These are phyloP conservation scores for Globia sparganii DNA, from an alignment of 2,888 invertebrate genomes.

Conservation along the genomic window DNA sequence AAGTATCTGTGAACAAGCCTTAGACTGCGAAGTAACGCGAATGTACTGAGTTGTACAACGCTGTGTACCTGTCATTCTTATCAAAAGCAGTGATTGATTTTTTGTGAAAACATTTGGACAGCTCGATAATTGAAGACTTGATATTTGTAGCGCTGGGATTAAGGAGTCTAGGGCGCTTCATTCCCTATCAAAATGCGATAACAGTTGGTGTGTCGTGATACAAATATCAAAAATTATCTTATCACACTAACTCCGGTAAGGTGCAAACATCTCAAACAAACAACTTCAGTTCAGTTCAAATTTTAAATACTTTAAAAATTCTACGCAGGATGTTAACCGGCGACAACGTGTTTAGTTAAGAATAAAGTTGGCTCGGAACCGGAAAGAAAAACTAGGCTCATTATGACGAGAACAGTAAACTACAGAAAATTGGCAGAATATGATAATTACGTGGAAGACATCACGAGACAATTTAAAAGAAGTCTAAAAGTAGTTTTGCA, in stretches of 20 bases:
- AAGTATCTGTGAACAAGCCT: conserved; percentile 35
- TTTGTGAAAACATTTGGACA: conserved; percentile 68
- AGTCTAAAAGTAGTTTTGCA: conserved; percentile 47
- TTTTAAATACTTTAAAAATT: conserved; percentile 58
- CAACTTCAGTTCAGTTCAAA: conserved; percentile 66
- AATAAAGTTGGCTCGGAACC: conserved; percentile 70
- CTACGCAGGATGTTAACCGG: conserved; percentile 70
- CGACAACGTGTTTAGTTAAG: conserved; percentile 55
- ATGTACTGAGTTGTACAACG: conserved; percentile 51
- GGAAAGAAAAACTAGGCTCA: conserved; percentile 62
- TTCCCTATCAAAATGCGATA: conserved; percentile 79
- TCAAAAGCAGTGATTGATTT: conserved; percentile 81
- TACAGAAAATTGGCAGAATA: conserved; percentile 69
- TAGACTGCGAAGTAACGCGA: conserved; percentile 34
- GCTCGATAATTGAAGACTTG: conserved; percentile 74
- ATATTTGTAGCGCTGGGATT: conserved; percentile 79
- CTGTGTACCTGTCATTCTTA: conserved; percentile 75
- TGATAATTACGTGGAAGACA: conserved; percentile 62
- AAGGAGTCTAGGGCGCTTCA: conserved; percentile 73
- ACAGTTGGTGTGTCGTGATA: conserved; percentile 76
- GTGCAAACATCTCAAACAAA: conserved; percentile 83
- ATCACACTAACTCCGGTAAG: conserved; percentile 77
- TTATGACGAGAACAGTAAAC: conserved; percentile 58
- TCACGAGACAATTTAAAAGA: conserved; percentile 54
- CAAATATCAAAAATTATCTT: conserved; percentile 85